Percentiles rank a stretch among this genome's conserved stretches.
Conservation (phyloP, 2,113 vertebrate species). For the Lathamus discolor region DNA sequence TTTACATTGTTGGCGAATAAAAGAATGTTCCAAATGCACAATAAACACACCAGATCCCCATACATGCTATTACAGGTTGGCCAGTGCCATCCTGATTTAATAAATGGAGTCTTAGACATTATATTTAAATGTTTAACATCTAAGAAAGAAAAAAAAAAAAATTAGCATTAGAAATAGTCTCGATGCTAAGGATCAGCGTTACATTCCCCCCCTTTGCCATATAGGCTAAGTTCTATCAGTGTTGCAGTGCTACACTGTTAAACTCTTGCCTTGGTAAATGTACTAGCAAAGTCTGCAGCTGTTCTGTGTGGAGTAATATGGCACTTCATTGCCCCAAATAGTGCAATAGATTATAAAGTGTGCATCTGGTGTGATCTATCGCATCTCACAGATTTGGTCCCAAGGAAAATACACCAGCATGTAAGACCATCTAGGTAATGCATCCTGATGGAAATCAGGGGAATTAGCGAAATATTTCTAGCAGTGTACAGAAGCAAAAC, state of each 20-base stretch:
- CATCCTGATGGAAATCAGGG: neutral
- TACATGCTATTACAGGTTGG: neutral
- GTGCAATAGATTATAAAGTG: neutral
- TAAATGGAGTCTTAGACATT: neutral
- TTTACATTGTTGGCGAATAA: neutral
- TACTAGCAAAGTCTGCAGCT: neutral
- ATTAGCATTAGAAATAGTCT: neutral
- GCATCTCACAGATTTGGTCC: neutral
- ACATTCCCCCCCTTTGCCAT: neutral
- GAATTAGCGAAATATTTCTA: neutral
- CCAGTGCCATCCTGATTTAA: neutral
- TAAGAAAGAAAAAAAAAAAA: neutral
- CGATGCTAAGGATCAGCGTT: neutral
- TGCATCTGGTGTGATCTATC: neutral
- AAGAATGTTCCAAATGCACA: neutral
- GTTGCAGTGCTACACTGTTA: neutral
- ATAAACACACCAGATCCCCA: neutral
- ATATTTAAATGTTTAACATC: neutral
- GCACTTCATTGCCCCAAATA: neutral
- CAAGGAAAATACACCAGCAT: neutral
- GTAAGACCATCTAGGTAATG: neutral
- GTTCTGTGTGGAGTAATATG: rapidly evolving
- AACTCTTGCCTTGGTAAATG: neutral
- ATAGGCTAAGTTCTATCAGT: neutral
- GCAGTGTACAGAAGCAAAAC: neutral